Conservation (phyloP, 2,113 vertebrate genomes). For the Zapornia atra region DNA sequence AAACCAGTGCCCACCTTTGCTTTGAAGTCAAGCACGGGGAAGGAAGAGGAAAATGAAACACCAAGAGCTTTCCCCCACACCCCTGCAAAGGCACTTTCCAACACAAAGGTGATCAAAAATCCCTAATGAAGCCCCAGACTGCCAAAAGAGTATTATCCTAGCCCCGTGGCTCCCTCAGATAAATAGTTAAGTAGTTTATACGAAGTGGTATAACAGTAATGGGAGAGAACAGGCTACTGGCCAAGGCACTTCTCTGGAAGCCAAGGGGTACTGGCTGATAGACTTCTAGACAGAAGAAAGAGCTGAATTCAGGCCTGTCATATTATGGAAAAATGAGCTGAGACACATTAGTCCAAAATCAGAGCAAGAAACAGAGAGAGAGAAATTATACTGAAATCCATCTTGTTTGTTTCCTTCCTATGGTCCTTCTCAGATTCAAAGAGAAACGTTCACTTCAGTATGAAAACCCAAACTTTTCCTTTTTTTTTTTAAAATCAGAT, state of each 20-base stretch:
- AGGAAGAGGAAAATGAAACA: not conserved
- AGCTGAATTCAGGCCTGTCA: not conserved
- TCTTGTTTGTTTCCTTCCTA: not conserved
- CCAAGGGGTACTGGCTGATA: not conserved
- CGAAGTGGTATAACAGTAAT: not conserved
- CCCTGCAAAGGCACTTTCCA: not conserved
- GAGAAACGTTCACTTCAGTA: not conserved
- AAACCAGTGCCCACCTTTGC: not conserved
- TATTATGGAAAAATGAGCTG: not conserved
- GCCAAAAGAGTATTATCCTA: not conserved
- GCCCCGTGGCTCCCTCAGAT: not conserved
- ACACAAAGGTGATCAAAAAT: not conserved
- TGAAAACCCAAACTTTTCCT: too few species aligned
- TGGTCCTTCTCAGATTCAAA: not conserved
- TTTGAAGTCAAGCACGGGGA: not conserved
- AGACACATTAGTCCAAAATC: not conserved
- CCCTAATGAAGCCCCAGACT: not conserved
- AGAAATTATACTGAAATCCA: not conserved
- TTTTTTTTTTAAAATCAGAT: too few species aligned
- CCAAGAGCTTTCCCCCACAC: not conserved
- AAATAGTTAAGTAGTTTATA: not conserved
- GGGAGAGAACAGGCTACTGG: not conserved
- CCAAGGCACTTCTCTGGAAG: not conserved
- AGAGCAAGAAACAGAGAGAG: not conserved
- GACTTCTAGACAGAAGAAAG: not conserved